These are phyloP conservation scores for Psix sp. DNA, from an alignment of 1,140 invertebrate genomes.

Conservation along the genomic window DNA sequence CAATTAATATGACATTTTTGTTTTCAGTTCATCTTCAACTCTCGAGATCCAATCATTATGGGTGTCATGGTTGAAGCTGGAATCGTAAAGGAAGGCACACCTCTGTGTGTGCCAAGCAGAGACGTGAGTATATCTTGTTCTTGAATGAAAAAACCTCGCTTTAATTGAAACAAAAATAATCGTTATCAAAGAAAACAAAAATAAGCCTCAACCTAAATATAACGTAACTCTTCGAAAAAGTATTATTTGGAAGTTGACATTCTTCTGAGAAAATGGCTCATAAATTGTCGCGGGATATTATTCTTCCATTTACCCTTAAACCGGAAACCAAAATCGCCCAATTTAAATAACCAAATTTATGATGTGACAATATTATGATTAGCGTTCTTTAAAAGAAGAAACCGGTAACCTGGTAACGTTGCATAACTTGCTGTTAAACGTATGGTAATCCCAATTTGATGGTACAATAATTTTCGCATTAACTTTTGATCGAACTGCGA, in stretches of 20 bases:
- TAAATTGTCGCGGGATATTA: slow-evolving; percentile 17
- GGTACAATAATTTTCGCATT: slow-evolving; percentile 43
- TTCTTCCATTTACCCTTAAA: slow-evolving; percentile 6
- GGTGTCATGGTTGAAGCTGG: slow-evolving; percentile 98
- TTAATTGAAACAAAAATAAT: not conserved
- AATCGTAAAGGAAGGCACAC: slow-evolving; percentile 96
- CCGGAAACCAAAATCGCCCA: slow-evolving; percentile 20
- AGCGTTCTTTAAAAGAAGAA: slow-evolving; percentile 25
- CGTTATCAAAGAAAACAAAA: no score
- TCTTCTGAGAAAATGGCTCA: slow-evolving; percentile 11
- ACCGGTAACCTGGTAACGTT: slow-evolving; percentile 4
- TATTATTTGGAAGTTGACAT: not conserved
- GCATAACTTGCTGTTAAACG: slow-evolving; percentile 10
- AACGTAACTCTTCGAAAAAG: no score
- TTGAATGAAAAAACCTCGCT: not conserved
- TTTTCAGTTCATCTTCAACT: slow-evolving; percentile 95
- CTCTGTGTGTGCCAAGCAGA: slow-evolving; percentile 96
- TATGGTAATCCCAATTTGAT: slow-evolving; percentile 42
- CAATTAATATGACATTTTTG: slow-evolving; percentile 1
- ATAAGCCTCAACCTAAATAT: no score
- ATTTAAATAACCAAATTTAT: slow-evolving; percentile 44
- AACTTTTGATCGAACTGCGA: slow-evolving; percentile 34
- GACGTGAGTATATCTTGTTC: slow-evolving; percentile 80
- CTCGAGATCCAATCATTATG: slow-evolving; percentile 97
- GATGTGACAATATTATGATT: slow-evolving; percentile 48